Evolutionary conservation across 1,140 invertebrate genomes (phyloP).

Genomic region (Metopolophium dirhodum): DNA sequence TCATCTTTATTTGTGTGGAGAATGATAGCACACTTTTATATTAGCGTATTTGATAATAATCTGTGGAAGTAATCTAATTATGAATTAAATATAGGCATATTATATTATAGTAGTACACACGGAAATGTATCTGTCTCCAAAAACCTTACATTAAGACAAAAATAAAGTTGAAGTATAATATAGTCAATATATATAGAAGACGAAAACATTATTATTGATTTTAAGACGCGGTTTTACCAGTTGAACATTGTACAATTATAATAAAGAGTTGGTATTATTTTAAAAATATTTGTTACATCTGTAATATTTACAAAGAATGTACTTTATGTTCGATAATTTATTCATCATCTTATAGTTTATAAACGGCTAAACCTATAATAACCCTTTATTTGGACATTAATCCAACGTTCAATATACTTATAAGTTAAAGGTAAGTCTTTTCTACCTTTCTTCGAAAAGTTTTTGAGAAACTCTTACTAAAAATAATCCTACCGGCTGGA

Average conservation of each 20-base stretch:
- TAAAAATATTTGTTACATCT: not conserved
- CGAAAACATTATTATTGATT: too few species aligned
- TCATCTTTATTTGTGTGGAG: too few species aligned
- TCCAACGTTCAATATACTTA: not conserved
- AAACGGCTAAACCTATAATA: not conserved
- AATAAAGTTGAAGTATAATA: too few species aligned
- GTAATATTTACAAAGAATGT: not conserved
- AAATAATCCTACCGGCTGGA: not conserved
- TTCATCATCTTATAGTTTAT: not conserved
- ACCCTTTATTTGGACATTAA: not conserved
- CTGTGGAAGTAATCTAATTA: not conserved
- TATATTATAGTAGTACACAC: too few species aligned
- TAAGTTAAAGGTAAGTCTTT: not conserved
- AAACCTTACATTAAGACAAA: too few species aligned
- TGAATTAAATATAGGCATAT: too few species aligned
- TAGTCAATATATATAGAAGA: too few species aligned
- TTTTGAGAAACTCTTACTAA: conserved; percentile 8
- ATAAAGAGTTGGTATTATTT: too few species aligned
- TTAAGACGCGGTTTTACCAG: too few species aligned
- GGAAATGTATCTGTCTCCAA: too few species aligned
- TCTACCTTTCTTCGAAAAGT: not conserved
- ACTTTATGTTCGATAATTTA: not conserved
- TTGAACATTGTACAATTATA: too few species aligned
- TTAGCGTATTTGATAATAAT: not conserved
- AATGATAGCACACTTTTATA: too few species aligned